Base-by-base conservation (phyloP, 2,888 invertebrate genomes). In the Kryphioiulus occultus region DNA sequence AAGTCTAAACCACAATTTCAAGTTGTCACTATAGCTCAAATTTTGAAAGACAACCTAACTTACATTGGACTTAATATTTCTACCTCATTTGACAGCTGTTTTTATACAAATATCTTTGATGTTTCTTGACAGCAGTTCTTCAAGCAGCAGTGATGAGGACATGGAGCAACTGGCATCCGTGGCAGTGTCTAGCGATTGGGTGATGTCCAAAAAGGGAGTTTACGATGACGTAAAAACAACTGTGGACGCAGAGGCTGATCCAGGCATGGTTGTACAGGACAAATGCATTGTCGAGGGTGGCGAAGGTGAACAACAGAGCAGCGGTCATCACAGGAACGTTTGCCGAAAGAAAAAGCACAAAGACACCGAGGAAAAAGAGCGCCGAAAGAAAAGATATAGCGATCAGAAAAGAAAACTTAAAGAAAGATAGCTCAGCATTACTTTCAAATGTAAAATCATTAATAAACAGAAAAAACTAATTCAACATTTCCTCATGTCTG, bases 151-250 rank as follows among this genome's bases (percentile, higher is more conserved):
- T 32, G 22, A 22, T 7, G 85, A 85, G 19, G 87, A 87, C 47
- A 83, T 35, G n/a, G 47, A n/a, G 22, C 39, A 59, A 15, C 30
- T 53, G 47, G 47, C 87, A 1, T 85, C 85, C 0, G 87, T 47
- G 12, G 87, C 87, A 7, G 87, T 87, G 9, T 59, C 87, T 10
- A n/a, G 17, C 39, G 87, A 87, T n/a, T 87, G 87, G 87, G 47
- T 87, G 19, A 53, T 85, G 85, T 26, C 44, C 19, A 22, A 44
- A 39, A 39, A 87, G 22, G 59, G 68, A 39, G 68, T 42, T n/a
- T 87, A 87, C 78, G 26, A 87, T 12, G 4, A 7, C 10, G 68
- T 26, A 4, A 22, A 86, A 2, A 15, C 84, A 17, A 17, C 42
- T 12, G 22, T 3, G 59, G 22, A 4, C 59, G 59, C 59, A n/a